These are phyloP conservation scores for Cyanoliseus patagonus DNA, from an alignment of 2,113 vertebrate species.

Conservation along the genomic window DNA sequence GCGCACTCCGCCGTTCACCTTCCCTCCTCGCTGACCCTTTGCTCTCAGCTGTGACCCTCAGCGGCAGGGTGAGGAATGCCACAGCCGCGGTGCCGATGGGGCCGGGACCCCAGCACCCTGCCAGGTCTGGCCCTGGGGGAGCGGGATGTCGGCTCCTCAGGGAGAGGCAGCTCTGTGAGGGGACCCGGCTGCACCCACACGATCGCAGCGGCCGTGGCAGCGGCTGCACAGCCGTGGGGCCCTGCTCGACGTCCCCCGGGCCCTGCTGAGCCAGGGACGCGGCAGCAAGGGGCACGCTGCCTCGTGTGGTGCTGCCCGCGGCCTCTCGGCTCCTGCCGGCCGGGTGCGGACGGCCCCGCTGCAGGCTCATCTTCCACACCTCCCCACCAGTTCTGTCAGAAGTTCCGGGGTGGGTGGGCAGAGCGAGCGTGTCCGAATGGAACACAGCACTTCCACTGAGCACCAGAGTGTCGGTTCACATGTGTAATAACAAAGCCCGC, in stretches of 20 bases:
- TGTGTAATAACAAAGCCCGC: rapidly evolving
- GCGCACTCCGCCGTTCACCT: rapidly evolving
- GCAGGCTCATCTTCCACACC: rapidly evolving
- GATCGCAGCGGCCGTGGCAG: rapidly evolving
- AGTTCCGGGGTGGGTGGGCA: not conserved
- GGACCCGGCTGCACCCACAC: rapidly evolving
- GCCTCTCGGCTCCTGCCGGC: rapidly evolving
- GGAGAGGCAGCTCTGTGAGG: rapidly evolving
- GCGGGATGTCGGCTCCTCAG: not conserved
- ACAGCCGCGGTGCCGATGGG: rapidly evolving
- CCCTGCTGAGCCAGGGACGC: not conserved
- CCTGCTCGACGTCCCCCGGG: rapidly evolving
- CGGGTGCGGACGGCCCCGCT: rapidly evolving
- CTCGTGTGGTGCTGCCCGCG: rapidly evolving
- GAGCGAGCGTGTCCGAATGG: not conserved
- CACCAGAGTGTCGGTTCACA: not conserved
- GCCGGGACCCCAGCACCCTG: not conserved
- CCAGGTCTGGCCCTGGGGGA: not conserved
- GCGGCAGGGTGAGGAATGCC: rapidly evolving
- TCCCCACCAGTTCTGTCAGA: not conserved
- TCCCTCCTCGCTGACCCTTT: not conserved
- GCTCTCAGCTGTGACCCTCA: not conserved
- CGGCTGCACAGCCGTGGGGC: not conserved
- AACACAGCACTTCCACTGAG: rapidly evolving
- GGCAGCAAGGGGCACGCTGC: not conserved